Evolutionary conservation across 2,797 vertebrate species (phyloP), one percentile per base, ranked within the genome.

Genomic region (Anguilla pacifica): DNA sequence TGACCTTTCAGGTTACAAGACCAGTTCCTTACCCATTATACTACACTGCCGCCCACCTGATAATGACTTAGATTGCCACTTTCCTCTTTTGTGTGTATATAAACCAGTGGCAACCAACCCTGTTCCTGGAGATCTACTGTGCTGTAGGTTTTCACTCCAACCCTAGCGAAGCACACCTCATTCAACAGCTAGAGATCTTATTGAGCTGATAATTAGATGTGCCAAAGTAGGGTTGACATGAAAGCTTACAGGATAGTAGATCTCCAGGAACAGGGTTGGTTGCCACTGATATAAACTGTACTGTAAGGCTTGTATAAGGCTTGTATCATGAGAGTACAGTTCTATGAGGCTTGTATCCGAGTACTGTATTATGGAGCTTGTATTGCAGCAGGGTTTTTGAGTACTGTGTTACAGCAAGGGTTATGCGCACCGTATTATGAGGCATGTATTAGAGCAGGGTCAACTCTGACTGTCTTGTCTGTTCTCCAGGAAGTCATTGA

Each of bases 401-500:
- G 61, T 67, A 67, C 61, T n/a, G 61, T n/a, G n/a, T n/a, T 61
- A 64, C 6, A 6, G 61, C 61, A 64, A 64, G 61, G 6, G 19
- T 28, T 39, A 35, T 10, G 67, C 28, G 28, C 31, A 70, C n/a
- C 9, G 28, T 31, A 70, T 31, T 39, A 35, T 82, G 46, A 82
- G 22, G 6, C 3, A 2, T 51, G 9, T 51, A 51, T 51, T 4
- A 39, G 25, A 10, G 39, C 77, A 46, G 19, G 39, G 5, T 81
- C 35, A 22, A 25, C 43, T 22, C 19, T 9, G 79, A 25, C 84
- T 5, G 81, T 87, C 46, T 46, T 55, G 6, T 2, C 85, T 88
- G 28, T 77, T 81, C 87, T 90, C 87, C 90, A 96, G 96, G 95
- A 97, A 94, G 96, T 97, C n/a, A 98, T 97, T 90, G 96, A 96